phyloP scores from a whole-genome alignment of 2,113 vertebrate genomes.

The Cricetomys ansorgei region DNA sequence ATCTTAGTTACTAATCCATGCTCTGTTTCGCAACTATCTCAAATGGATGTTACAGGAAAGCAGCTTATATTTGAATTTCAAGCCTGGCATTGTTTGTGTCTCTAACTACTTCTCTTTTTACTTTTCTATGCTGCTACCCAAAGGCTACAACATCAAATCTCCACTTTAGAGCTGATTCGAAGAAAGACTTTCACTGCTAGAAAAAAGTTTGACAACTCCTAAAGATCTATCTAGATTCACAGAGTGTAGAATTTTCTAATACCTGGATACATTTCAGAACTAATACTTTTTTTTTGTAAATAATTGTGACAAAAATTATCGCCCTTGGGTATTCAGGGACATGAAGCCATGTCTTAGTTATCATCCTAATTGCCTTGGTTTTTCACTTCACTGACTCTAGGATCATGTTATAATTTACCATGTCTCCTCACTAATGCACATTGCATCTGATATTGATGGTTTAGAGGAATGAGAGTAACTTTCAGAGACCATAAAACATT shows the following conservation, averaged over 20 bases:
- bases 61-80: neutral
- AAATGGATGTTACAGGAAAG: neutral
- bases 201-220: neutral
- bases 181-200: neutral
- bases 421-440: conserved; percentile 7
- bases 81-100: neutral
- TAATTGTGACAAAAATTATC: conserved; percentile 54
- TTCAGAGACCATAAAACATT: conserved; percentile 41
- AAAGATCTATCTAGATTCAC: neutral
- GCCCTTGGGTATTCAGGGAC: neutral
- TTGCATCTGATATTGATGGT: conserved; percentile 23
- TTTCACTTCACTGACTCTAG: neutral
- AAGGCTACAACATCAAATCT: neutral
- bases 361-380: neutral
- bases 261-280: conserved; percentile 6
- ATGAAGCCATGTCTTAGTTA: conserved; percentile 18
- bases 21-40: neutral
- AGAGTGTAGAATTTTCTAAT: neutral
- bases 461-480: neutral
- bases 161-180: neutral
- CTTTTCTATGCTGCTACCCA: neutral
- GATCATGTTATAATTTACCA: neutral
- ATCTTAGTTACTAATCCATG: neutral
- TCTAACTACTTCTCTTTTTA: neutral
- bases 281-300: conserved; percentile 42